These are phyloP conservation scores for Drosophila diplacantha DNA, from an alignment of 2,888 invertebrate species.

Conservation along the genomic window DNA sequence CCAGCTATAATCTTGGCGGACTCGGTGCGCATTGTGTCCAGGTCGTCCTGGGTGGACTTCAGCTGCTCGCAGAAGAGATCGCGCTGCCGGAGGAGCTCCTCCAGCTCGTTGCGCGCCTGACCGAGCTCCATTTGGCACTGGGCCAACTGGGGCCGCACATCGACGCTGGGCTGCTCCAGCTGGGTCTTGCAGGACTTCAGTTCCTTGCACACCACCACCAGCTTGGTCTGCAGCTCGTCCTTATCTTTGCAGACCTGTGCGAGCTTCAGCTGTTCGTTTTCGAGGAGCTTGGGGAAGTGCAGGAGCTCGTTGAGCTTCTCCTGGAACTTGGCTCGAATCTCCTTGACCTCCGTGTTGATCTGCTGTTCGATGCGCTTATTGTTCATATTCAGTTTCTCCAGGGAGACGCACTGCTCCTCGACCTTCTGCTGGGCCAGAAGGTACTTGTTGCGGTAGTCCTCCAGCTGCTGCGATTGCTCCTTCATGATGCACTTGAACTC, in stretches of 20 bases:
- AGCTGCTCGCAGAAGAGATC: conserved; percentile 74
- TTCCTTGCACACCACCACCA: conserved; percentile 75
- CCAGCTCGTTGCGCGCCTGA: conserved; percentile 61
- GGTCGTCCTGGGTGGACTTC: conserved; percentile 70
- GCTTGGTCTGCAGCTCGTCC: conserved; percentile 72
- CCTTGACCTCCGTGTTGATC: conserved; percentile 75
- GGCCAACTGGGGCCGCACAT: conserved; percentile 65
- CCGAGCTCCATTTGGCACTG: conserved; percentile 69
- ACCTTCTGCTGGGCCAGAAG: conserved; percentile 76
- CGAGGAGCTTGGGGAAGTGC: conserved; percentile 75
- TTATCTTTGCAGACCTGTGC: conserved; percentile 72
- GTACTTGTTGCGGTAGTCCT: conserved; percentile 77
- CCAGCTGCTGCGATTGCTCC: conserved; percentile 75
- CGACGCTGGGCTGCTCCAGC: conserved; percentile 49
- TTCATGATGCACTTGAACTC: conserved; percentile 77
- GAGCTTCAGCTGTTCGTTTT: conserved; percentile 75
- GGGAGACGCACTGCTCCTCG: conserved; percentile 74
- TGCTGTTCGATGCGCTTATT: conserved; percentile 77
- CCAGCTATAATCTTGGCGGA: conserved; percentile 76
- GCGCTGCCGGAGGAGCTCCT: conserved; percentile 70
- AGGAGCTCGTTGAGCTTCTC: conserved; percentile 76
- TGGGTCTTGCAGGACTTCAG: conserved; percentile 67
- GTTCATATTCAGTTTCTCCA: conserved; percentile 75
- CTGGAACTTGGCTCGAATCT: conserved; percentile 76
- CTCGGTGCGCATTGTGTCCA: conserved; percentile 75